Evolutionary conservation across 1,140 invertebrate species (phyloP).

Genomic region (Eriosoma lanigerum): DNA sequence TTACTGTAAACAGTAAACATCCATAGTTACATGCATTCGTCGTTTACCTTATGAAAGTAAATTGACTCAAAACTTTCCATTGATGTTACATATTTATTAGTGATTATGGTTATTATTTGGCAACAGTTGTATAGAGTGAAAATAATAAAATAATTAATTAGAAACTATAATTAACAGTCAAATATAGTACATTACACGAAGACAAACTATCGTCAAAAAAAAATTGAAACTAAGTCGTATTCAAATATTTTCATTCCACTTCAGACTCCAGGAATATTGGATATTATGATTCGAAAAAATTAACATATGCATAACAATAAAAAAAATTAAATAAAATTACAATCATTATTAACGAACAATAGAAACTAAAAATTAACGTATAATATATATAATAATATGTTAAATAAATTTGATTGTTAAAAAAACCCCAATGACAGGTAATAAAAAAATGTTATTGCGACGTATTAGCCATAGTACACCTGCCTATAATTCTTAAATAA

Average conservation of each 20-base stretch:
- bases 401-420: too few species aligned
- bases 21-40: background rate
- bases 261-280: too few species aligned
- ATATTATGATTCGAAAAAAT: too few species aligned
- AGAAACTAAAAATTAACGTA: too few species aligned
- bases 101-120: slow-evolving; percentile 18
- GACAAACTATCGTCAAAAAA: background rate
- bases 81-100: slow-evolving; percentile 34
- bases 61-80: slow-evolving; percentile 15
- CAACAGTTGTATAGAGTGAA: background rate
- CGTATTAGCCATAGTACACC: too few species aligned
- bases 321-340: too few species aligned
- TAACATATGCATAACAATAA: too few species aligned
- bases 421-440: too few species aligned
- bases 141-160: slow-evolving; percentile 1
- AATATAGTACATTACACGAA: background rate
- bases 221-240: background rate
- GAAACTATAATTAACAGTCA: background rate
- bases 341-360: too few species aligned
- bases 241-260: background rate
- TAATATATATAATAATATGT: too few species aligned
- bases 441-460: too few species aligned
- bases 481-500: too few species aligned
- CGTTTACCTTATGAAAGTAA: slow-evolving; percentile 19
- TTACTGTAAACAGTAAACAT: slow-evolving; percentile 5